Evolutionary conservation across 1,140 invertebrate species (phyloP).

Genomic region (Apis cerana): DNA sequence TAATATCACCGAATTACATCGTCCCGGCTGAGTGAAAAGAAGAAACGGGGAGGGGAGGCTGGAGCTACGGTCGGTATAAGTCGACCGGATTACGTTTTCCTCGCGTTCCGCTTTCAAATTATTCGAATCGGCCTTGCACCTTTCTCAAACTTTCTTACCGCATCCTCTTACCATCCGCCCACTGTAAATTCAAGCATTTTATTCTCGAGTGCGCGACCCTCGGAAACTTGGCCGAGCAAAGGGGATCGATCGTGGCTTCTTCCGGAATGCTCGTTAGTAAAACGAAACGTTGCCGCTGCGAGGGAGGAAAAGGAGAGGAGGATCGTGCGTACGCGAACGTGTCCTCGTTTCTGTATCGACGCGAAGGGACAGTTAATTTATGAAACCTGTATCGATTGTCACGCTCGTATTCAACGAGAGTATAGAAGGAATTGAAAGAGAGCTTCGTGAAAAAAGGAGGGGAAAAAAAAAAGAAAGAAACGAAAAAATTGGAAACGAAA

Average conservation of each 20-base stretch:
- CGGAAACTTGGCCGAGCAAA: neutral
- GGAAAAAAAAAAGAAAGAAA: neutral
- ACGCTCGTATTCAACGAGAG: slow-evolving; percentile 44
- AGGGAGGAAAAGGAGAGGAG: neutral
- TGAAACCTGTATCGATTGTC: slow-evolving; percentile 60
- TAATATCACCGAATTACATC: slow-evolving; percentile 16
- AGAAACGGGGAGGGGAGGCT: slow-evolving; percentile 10
- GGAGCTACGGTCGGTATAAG: slow-evolving; percentile 22
- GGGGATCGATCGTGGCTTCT: neutral
- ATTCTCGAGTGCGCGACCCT: slow-evolving; percentile 1
- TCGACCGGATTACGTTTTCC: slow-evolving; percentile 48
- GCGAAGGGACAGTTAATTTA: slow-evolving; percentile 54
- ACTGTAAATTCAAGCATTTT: slow-evolving; percentile 29
- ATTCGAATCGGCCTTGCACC: slow-evolving; percentile 30
- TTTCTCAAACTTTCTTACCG: slow-evolving; percentile 14
- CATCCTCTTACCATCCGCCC: neutral
- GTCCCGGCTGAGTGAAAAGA: neutral
- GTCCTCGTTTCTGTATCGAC: slow-evolving; percentile 8
- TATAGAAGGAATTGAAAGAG: slow-evolving; percentile 9
- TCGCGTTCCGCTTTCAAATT: slow-evolving; percentile 40
- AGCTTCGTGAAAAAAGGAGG: slow-evolving; percentile 13
- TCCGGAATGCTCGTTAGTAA: slow-evolving; percentile 6
- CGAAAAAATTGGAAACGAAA: neutral
- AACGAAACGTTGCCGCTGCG: neutral
- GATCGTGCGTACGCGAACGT: neutral